phyloP scores from a whole-genome alignment of 2,113 vertebrate genomes.

The Papio anubis region DNA sequence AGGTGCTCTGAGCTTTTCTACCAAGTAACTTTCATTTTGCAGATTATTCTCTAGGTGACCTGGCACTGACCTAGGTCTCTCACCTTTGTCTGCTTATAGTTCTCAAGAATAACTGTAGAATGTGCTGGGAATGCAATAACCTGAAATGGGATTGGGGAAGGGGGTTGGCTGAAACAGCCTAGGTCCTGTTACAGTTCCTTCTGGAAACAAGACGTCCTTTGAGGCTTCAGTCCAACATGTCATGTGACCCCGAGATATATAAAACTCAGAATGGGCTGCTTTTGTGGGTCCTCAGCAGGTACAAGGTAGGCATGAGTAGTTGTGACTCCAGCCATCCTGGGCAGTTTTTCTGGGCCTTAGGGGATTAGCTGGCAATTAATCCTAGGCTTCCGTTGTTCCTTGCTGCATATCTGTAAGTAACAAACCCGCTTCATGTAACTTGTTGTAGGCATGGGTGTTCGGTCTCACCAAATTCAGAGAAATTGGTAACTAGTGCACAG shows the following conservation, averaged over 20 bases:
- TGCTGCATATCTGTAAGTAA: not conserved
- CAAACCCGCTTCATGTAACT: too few species aligned
- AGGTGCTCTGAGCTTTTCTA: not conserved
- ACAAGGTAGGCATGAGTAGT: accelerated
- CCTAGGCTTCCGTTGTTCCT: not conserved
- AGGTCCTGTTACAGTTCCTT: not conserved
- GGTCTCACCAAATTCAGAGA: not conserved
- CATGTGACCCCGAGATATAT: not conserved
- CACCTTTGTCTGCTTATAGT: not conserved
- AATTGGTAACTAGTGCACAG: not conserved
- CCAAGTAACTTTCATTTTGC: not conserved
- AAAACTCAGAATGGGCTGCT: not conserved
- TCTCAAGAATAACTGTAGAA: not conserved
- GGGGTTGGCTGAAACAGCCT: not conserved
- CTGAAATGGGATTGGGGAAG: not conserved
- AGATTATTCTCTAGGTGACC: not conserved
- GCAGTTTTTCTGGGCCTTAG: not conserved
- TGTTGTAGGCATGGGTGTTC: not conserved
- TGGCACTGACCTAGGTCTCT: not conserved
- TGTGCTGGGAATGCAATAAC: not conserved
- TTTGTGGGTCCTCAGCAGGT: not conserved
- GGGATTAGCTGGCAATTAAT: too few species aligned
- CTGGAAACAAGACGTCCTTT: not conserved
- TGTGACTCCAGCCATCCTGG: not conserved
- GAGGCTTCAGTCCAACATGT: not conserved